Evolutionary conservation across 2,113 vertebrate species (phyloP).

Genomic region (Oryzias javanicus): DNA sequence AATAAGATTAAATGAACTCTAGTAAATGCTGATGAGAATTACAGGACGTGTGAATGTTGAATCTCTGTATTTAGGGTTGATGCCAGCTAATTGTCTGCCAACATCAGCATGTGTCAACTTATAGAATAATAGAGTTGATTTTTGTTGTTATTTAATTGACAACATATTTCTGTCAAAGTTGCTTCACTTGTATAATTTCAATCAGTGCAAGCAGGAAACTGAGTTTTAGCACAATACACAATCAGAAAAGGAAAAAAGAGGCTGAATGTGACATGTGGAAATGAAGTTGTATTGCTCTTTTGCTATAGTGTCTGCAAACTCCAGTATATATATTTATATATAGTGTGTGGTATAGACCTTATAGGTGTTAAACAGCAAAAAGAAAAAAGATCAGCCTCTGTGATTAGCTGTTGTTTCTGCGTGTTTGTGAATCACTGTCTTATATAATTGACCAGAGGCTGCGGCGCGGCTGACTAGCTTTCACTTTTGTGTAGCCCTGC

Average conservation of each 20-base stretch:
- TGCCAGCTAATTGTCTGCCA: neutral
- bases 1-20: constrained; percentile 58
- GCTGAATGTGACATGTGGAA: neutral
- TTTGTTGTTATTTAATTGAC: too few relatives aligned
- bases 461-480: constrained; percentile 63
- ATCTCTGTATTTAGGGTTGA: constrained; percentile 5
- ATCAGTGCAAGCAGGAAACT: constrained; percentile 35
- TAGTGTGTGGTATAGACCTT: neutral
- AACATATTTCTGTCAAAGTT: too few relatives aligned
- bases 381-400: constrained; percentile 15
- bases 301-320: constrained; percentile 13
- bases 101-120: too few relatives aligned
- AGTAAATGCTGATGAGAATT: constrained; percentile 50
- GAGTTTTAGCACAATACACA: constrained; percentile 24
- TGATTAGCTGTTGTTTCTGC: constrained; percentile 17
- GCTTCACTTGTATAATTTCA: constrained; percentile 38
- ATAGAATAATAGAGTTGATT: too few relatives aligned
- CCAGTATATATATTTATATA: neutral
- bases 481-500: constrained; percentile 47
- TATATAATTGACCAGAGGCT: constrained; percentile 69
- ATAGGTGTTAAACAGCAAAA: constrained; percentile 10
- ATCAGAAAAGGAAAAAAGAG: constrained; percentile 26
- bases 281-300: constrained; percentile 52
- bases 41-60: neutral
- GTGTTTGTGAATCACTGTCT: constrained; percentile 54